phyloP scores from a whole-genome alignment of 2,797 vertebrate genomes.

The Mareca strepera region DNA sequence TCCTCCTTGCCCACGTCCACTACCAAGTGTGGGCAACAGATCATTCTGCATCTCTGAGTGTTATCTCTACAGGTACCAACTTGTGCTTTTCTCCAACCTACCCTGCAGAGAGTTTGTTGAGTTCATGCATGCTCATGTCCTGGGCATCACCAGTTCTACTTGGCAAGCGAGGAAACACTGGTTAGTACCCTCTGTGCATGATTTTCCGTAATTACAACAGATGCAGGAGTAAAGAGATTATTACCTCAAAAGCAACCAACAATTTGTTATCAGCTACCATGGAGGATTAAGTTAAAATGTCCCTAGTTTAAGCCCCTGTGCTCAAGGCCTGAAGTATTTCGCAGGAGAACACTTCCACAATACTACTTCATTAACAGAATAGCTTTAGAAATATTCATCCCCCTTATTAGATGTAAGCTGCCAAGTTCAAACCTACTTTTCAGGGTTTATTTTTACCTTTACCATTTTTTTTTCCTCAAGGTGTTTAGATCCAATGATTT shows the following conservation, averaged over 20 bases:
- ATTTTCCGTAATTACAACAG: background rate
- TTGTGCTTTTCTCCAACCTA: background rate
- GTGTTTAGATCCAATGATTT: background rate
- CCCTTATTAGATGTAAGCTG: background rate
- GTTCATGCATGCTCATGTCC: background rate
- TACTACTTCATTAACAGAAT: background rate
- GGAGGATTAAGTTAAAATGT: background rate
- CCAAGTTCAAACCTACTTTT: background rate
- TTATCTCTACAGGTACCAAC: background rate
- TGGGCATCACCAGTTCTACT: background rate
- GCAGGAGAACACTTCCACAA: background rate
- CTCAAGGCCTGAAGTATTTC: background rate
- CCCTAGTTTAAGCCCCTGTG: background rate
- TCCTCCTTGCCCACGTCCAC: background rate
- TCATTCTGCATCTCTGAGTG: background rate
- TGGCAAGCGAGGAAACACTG: background rate
- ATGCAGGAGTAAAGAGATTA: background rate
- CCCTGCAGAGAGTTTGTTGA: background rate
- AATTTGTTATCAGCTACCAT: background rate
- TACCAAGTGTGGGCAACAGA: rapidly evolving
- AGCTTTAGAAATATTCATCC: background rate
- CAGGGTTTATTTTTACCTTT: background rate
- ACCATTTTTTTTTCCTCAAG: background rate
- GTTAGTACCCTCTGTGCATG: too few species aligned
- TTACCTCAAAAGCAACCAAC: background rate